Evolutionary conservation across 2,888 invertebrate genomes (phyloP).

Genomic region (Cheilosia vulpina): DNA sequence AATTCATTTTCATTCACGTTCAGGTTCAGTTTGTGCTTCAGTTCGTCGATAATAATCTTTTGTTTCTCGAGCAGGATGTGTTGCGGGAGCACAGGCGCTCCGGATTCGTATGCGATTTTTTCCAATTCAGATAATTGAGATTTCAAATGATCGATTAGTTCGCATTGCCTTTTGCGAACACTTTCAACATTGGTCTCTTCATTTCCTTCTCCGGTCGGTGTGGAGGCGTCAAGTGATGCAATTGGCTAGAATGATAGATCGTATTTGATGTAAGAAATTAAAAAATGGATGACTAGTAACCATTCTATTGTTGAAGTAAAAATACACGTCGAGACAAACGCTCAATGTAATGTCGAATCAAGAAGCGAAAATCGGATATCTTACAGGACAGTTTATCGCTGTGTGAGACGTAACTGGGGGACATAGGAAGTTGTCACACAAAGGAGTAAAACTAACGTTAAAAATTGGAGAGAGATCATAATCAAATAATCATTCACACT

Average conservation of each 20-base stretch:
- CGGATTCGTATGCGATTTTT: slow-evolving; percentile 94
- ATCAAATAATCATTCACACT: too few species aligned
- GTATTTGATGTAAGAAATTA: background rate
- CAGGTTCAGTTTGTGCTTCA: slow-evolving; percentile 92
- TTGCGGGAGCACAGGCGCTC: slow-evolving; percentile 89
- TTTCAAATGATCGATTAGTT: slow-evolving; percentile 95
- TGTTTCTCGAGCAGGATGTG: slow-evolving; percentile 94
- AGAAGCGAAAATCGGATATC: too few species aligned
- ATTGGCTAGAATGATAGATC: slow-evolving; percentile 65
- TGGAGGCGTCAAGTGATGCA: slow-evolving; percentile 26
- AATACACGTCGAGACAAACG: too few species aligned
- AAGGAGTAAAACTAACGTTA: too few species aligned
- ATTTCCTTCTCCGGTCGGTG: slow-evolving; percentile 18
- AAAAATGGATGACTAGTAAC: background rate
- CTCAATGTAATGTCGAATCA: too few species aligned
- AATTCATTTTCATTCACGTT: slow-evolving; percentile 92
- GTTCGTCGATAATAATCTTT: slow-evolving; percentile 93
- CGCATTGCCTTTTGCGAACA: slow-evolving; percentile 89
- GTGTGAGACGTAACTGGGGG: too few species aligned
- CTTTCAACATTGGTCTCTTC: slow-evolving; percentile 49
- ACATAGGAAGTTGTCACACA: too few species aligned
- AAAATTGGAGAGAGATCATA: too few species aligned
- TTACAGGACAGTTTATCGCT: too few species aligned
- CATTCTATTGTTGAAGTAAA: too few species aligned
- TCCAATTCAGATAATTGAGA: slow-evolving; percentile 94